Conservation (phyloP, 2,113 vertebrate species). For the Rhynchopsitta pachyrhyncha region DNA sequence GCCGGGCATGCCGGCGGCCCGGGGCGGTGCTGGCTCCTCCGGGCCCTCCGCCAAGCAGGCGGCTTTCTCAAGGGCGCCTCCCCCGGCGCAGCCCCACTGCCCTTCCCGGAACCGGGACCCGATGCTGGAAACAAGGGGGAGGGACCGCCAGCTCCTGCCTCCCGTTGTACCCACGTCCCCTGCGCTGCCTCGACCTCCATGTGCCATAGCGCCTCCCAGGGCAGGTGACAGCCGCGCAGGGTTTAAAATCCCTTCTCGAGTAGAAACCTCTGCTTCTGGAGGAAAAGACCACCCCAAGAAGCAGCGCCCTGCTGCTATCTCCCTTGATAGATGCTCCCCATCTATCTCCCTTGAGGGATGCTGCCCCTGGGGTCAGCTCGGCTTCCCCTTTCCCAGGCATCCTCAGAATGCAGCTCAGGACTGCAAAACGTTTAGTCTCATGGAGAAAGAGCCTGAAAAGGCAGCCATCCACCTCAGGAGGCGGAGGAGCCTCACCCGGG, state of each 20-base stretch:
- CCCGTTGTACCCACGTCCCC: not conserved
- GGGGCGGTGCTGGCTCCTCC: not conserved
- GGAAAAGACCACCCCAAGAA: not conserved
- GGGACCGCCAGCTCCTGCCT: accelerated
- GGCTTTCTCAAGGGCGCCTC: not conserved
- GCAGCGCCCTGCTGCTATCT: not conserved
- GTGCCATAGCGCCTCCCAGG: accelerated
- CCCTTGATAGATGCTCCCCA: accelerated
- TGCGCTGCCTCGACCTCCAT: accelerated
- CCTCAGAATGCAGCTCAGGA: accelerated
- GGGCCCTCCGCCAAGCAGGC: not conserved
- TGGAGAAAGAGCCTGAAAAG: not conserved
- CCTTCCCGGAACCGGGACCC: not conserved
- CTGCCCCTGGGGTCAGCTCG: not conserved
- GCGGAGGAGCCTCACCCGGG: not conserved
- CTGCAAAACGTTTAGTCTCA: not conserved
- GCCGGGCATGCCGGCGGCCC: not conserved
- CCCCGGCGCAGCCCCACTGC: not conserved
- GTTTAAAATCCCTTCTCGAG: not conserved
- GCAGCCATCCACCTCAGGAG: not conserved
- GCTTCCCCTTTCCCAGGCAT: not conserved
- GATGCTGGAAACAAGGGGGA: accelerated
- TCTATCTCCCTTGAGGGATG: not conserved
- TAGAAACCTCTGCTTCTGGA: not conserved
- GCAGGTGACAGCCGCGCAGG: not conserved